Percentiles rank a stretch among this genome's conserved stretches.
These are phyloP conservation scores for Cosmorhoe ocellata DNA, from an alignment of 2,888 invertebrate genomes.

Conservation along the genomic window DNA sequence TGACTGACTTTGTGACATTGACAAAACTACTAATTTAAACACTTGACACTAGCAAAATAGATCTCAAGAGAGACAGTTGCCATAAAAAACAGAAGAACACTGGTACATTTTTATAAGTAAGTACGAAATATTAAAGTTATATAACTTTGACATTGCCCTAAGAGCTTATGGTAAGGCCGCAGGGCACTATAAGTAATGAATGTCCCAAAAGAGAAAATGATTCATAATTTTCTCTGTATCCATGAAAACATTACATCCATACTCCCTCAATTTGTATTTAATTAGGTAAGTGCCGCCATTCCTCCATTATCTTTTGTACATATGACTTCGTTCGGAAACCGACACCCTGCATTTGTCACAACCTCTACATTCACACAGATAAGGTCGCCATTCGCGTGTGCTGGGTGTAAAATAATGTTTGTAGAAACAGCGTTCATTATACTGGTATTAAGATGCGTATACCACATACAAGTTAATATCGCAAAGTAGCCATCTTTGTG, in stretches of 20 bases:
- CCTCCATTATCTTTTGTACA: conserved; percentile 22
- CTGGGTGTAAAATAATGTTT: not conserved
- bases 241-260: conserved; percentile 11
- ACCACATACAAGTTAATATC: conserved; percentile 16
- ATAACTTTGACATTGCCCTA: too few species aligned
- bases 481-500: conserved; percentile 14
- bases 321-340: conserved; percentile 8
- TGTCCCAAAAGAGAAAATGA: not conserved
- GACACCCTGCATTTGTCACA: not conserved
- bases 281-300: conserved; percentile 21
- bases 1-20: too few species aligned
- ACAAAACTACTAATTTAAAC: too few species aligned
- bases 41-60: too few species aligned
- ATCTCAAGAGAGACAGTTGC: too few species aligned
- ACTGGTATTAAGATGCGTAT: conserved; percentile 9
- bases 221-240: conserved; percentile 1
- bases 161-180: too few species aligned
- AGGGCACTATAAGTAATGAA: not conserved
- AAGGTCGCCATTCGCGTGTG: conserved; percentile 3
- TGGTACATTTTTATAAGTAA: too few species aligned
- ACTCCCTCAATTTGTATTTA: conserved; percentile 19
- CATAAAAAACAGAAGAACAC: too few species aligned
- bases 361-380: not conserved
- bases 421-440: conserved; percentile 10
- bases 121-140: too few species aligned